A percentile compares a stretch with the other conserved stretches of the same genome.
phyloP scores from a whole-genome alignment of 2,888 invertebrate species.

The Yponomeuta plumbellus region DNA sequence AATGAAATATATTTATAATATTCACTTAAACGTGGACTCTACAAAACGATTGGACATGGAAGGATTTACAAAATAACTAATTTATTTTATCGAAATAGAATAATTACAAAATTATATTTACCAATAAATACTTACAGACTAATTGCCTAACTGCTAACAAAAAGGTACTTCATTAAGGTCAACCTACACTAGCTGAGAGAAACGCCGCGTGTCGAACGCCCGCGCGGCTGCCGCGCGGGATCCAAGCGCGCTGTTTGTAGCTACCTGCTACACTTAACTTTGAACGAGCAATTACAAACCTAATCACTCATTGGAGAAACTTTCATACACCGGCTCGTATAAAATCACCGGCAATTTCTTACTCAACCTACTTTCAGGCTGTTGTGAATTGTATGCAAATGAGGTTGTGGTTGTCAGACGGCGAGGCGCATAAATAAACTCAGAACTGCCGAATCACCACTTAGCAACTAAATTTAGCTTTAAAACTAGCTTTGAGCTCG shows the following conservation, averaged over 20 bases:
- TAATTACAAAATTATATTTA: constrained; percentile 59
- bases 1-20: constrained; percentile 13
- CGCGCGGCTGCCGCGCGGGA: background rate
- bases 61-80: constrained; percentile 44
- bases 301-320: background rate
- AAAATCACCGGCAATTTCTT: background rate
- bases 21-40: constrained; percentile 23
- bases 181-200: constrained; percentile 46
- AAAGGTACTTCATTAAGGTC: constrained; percentile 70
- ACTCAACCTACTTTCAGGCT: constrained; percentile 1
- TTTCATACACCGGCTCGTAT: background rate
- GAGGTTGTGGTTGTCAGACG: background rate
- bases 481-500: background rate
- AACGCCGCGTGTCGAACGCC: constrained; percentile 54
- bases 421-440: background rate
- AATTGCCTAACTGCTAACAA: constrained; percentile 53
- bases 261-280: background rate
- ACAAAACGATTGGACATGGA: constrained; percentile 26
- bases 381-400: background rate
- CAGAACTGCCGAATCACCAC: background rate
- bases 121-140: constrained; percentile 71
- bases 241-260: background rate
- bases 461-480: background rate
- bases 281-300: background rate
- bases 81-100: constrained; percentile 24